Conservation (phyloP, 1,140 invertebrate genomes). For the fruit fly (Drosophila melanogaster) region Release_6_plus_ISO1_MT NT_033779.5:20224501-20225000, state of each 20-base stretch:
- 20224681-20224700: conserved; percentile 56
- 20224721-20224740: conserved; percentile 25
- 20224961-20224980: neutral
- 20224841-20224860: neutral
- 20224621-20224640: conserved; percentile 2
- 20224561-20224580: conserved; percentile 13
- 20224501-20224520: neutral
- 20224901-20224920: neutral
- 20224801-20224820: conserved; percentile 64
- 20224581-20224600: conserved; percentile 8
- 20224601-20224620: conserved; percentile 5
- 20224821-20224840: conserved; percentile 33
- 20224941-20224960: neutral
- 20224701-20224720: conserved; percentile 68
- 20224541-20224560: neutral
- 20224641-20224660: conserved; percentile 1
- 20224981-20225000: neutral
- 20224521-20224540: neutral
- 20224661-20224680: conserved; percentile 32
- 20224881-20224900: neutral
- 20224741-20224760: conserved; percentile 15
- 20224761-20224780: conserved; percentile 53
- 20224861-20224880: conserved; percentile 9
- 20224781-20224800: conserved; percentile 57
- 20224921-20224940: no score